Conservation (phyloP, 1,140 invertebrate genomes). For the Medauroidea extradentata region DNA sequence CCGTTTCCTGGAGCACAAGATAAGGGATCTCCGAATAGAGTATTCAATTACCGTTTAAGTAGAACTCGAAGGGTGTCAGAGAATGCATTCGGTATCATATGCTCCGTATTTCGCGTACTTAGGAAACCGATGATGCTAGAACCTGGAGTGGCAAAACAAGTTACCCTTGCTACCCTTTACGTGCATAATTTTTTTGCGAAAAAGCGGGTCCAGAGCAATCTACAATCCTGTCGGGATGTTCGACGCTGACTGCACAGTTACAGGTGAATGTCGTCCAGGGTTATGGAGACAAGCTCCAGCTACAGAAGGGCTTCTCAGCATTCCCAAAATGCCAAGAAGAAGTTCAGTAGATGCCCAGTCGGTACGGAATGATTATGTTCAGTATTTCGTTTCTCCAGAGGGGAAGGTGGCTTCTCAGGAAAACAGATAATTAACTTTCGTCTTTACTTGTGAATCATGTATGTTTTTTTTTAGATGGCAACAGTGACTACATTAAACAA, state of each 20-base stretch:
- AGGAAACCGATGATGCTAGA: conserved; percentile 5
- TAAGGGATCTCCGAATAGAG: conserved; percentile 18
- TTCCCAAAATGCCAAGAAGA: conserved; percentile 19
- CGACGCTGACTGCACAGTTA: conserved; percentile 17
- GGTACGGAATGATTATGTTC: conserved; percentile 23
- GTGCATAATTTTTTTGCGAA: conserved; percentile 20
- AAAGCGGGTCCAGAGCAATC: conserved; percentile 15
- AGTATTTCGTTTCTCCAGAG: conserved; percentile 20
- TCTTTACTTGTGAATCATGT: background rate
- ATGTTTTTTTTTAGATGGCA: background rate
- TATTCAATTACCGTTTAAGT: conserved; percentile 35
- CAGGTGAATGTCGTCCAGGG: conserved; percentile 19
- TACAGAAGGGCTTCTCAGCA: conserved; percentile 7
- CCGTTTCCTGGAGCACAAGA: conserved; percentile 27
- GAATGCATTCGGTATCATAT: conserved; percentile 40
- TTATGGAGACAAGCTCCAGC: conserved; percentile 14
- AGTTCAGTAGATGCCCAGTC: conserved; percentile 15
- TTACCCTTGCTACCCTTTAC: background rate
- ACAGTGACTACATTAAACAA: background rate
- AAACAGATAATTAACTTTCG: conserved; percentile 13
- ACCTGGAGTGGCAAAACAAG: background rate
- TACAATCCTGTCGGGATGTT: conserved; percentile 17
- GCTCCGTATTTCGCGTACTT: conserved; percentile 15
- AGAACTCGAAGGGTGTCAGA: conserved; percentile 33
- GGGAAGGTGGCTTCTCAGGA: conserved; percentile 20